Evolutionary conservation across 1,140 invertebrate species (phyloP), one percentile per base, ranked within the genome.

Genomic region (Oreohelix idahoensis): DNA sequence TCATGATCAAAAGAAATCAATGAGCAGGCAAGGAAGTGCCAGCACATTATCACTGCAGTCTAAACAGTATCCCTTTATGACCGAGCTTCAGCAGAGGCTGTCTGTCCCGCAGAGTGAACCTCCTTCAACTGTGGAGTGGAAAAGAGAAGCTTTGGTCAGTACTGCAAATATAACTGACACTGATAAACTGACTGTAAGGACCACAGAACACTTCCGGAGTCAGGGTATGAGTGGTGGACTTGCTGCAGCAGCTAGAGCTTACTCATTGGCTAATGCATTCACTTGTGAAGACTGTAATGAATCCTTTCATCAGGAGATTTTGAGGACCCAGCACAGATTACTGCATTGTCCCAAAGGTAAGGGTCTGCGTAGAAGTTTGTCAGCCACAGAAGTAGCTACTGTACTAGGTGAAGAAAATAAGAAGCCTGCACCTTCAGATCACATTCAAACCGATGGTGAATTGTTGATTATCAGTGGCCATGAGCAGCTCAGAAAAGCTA

Each of bases 221-320:
- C 80, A 82, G 49, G 80, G 80, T n/a, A 36, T 82, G 42, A 26
- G 66, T 17, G 80, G 75, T 70, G 71, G 71, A 32, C 38, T 82
- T 26, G 80, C 71, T 23, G 80, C 70, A 15, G 80, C 80, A 32
- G 80, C 80, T 20, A 20, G 80, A 36, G 80, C 58, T 0, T 82
- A 82, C 45, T 29, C 63, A 23, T 42, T 49, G 66, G 29, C 32
- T 20, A 38, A 66, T 49, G 1, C 45, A 49, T 82, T 75, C 35
- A 26, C 32, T 23, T 75, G 80, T 70, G 80, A 82, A 38, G 71
- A 51, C 36, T 82, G 80, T n/a, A 73, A 70, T 36, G 70, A 82
- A 26, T 36, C 49, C 2, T 75, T 75, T 49, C 15, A 74, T 8
- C 80, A 73, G 49, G 23, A 39, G 32, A 58, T 1, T 42, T 32